A percentile compares a stretch with the other conserved stretches of the same genome.
Evolutionary conservation across 2,113 vertebrate species (phyloP).

Genomic region (Chloebia gouldiae): DNA sequence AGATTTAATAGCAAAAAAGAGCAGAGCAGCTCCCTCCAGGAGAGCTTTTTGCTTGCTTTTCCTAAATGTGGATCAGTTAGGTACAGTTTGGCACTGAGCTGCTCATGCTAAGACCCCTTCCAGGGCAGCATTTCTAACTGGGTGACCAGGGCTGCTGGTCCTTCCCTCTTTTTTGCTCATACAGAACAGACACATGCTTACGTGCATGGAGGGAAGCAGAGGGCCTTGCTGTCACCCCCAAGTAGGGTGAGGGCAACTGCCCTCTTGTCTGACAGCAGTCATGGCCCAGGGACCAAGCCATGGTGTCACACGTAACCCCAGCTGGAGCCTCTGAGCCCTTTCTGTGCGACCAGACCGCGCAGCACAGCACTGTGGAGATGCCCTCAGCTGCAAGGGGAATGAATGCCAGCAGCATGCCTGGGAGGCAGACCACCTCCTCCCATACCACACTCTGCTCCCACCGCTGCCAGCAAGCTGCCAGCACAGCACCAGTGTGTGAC

Average conservation of each 20-base stretch:
- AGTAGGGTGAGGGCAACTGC: not conserved
- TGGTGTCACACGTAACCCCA: rapidly evolving
- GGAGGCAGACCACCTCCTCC: not conserved
- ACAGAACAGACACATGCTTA: rapidly evolving
- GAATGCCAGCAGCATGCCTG: not conserved
- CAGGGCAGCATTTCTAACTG: not conserved
- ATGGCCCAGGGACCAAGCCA: not conserved
- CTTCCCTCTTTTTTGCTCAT: not conserved
- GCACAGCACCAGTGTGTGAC: not conserved
- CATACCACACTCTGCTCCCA: not conserved
- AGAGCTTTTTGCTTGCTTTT: not conserved
- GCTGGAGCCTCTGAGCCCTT: not conserved
- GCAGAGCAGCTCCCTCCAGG: not conserved
- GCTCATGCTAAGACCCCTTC: not conserved
- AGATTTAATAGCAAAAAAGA: not conserved
- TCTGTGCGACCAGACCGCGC: rapidly evolving
- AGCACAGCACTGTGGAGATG: not conserved
- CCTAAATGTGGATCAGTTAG: not conserved
- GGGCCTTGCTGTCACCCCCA: not conserved
- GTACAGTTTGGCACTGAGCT: not conserved
- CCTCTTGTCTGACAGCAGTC: not conserved
- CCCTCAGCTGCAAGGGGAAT: not conserved
- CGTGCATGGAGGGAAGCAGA: not conserved
- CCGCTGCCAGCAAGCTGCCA: rapidly evolving
- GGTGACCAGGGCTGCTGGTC: not conserved